These are phyloP conservation scores for Felis chaus DNA, from an alignment of 2,113 vertebrate species.

Conservation along the genomic window DNA sequence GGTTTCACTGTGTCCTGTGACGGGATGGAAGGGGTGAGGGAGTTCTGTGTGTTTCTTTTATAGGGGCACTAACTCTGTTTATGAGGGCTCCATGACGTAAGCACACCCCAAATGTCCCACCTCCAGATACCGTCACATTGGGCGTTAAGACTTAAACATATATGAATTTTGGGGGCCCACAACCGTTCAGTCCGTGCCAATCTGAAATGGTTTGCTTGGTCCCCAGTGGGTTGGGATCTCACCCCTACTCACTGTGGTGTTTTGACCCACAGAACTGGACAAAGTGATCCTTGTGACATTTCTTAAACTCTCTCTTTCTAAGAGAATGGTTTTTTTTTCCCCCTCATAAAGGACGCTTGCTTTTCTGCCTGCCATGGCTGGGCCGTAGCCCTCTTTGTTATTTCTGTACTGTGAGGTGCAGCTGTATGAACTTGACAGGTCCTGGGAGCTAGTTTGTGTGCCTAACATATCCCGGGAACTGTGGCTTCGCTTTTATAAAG, in stretches of 20 bases:
- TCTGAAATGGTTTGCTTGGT: not conserved
- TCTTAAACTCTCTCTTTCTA: not conserved
- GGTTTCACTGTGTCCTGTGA: not conserved
- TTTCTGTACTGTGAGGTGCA: not conserved
- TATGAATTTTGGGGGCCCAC: not conserved
- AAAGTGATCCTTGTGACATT: not conserved
- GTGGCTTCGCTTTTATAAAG: not conserved
- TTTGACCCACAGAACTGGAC: not conserved
- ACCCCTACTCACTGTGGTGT: not conserved
- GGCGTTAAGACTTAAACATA: not conserved
- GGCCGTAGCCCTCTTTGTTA: too few species aligned
- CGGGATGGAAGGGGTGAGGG: too few species aligned
- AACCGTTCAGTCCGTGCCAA: not conserved
- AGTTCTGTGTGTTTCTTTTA: not conserved
- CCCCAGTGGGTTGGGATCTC: not conserved
- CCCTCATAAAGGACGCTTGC: not conserved
- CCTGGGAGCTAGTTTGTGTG: not conserved
- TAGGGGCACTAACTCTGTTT: not conserved
- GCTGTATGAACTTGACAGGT: not conserved
- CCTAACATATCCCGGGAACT: not conserved
- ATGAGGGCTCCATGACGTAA: not conserved
- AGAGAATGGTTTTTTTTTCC: not conserved
- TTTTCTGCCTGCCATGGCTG: not conserved
- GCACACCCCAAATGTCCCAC: not conserved
- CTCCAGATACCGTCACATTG: not conserved